These are phyloP conservation scores for Zeuzera pyrina DNA, from an alignment of 2,888 invertebrate genomes.

Conservation along the genomic window DNA sequence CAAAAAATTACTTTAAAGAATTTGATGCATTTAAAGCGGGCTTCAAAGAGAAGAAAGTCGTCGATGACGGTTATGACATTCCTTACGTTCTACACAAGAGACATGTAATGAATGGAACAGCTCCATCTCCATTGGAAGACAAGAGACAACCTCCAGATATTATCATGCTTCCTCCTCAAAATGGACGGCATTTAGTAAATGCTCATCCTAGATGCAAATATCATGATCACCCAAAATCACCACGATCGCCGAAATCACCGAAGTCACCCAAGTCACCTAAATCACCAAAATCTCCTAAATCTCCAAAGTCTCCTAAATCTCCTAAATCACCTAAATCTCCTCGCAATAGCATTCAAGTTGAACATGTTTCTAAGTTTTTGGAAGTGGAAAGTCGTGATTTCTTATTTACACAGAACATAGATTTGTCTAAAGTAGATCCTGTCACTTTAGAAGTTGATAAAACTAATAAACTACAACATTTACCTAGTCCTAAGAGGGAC, in stretches of 20 bases:
- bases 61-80: slow-evolving; percentile 79
- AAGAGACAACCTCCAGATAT: slow-evolving; percentile 58
- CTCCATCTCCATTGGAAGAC: slow-evolving; percentile 71
- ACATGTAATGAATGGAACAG: slow-evolving; percentile 89
- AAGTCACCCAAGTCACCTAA: slow-evolving; percentile 77
- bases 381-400: slow-evolving; percentile 75
- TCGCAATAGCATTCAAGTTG: slow-evolving; percentile 47
- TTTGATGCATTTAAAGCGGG: slow-evolving; percentile 73
- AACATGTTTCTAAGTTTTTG: slow-evolving; percentile 55
- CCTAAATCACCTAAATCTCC: slow-evolving; percentile 72
- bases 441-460: slow-evolving; percentile 81
- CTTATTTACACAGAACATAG: slow-evolving; percentile 82
- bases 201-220: slow-evolving; percentile 65
- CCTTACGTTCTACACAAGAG: slow-evolving; percentile 89
- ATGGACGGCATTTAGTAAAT: slow-evolving; percentile 56
- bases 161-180: slow-evolving; percentile 59
- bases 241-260: slow-evolving; percentile 60
- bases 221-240: slow-evolving; percentile 66
- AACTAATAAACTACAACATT: slow-evolving; percentile 73
- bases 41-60: slow-evolving; percentile 63
- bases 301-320: slow-evolving; percentile 73
- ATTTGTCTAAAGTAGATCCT: slow-evolving; percentile 81
- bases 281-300: slow-evolving; percentile 76
- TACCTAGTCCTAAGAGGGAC: slow-evolving; percentile 80
- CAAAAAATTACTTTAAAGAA: slow-evolving; percentile 81